A percentile compares a stretch with the other conserved stretches of the same genome.
phyloP scores from a whole-genome alignment of 2,113 vertebrate species.

The Chloroceryle aenea region DNA sequence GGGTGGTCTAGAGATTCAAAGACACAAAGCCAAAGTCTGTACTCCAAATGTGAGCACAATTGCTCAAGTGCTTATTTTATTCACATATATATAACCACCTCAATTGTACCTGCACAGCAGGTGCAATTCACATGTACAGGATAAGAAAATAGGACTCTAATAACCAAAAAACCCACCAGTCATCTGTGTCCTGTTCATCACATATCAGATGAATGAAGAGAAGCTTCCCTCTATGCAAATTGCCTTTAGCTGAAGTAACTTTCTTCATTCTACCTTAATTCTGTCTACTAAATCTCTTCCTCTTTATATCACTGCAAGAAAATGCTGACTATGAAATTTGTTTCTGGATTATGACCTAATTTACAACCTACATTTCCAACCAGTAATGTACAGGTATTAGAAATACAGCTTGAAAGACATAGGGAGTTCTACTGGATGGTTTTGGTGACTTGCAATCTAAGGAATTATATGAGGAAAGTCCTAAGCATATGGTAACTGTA shows the following conservation, averaged over 20 bases:
- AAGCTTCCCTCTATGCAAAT: neutral
- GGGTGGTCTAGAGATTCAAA: neutral
- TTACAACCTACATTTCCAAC: neutral
- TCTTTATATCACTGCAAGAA: neutral
- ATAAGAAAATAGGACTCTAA: neutral
- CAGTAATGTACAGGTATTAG: neutral
- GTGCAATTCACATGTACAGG: neutral
- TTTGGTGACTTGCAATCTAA: neutral
- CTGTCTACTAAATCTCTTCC: neutral
- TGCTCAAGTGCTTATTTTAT: neutral
- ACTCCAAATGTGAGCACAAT: neutral
- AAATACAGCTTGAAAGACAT: neutral
- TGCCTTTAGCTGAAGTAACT: neutral
- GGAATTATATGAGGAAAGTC: neutral
- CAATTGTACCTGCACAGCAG: neutral
- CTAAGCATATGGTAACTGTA: conserved; percentile 22
- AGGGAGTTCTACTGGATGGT: neutral
- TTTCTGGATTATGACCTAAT: neutral
- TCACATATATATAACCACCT: neutral
- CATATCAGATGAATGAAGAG: neutral
- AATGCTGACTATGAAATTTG: neutral
- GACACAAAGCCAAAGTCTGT: neutral
- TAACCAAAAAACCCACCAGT: neutral
- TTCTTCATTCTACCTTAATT: neutral
- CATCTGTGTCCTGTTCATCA: neutral